Base-by-base conservation (phyloP, 2,888 invertebrate species). In the Ormyrus thymus region DNA sequence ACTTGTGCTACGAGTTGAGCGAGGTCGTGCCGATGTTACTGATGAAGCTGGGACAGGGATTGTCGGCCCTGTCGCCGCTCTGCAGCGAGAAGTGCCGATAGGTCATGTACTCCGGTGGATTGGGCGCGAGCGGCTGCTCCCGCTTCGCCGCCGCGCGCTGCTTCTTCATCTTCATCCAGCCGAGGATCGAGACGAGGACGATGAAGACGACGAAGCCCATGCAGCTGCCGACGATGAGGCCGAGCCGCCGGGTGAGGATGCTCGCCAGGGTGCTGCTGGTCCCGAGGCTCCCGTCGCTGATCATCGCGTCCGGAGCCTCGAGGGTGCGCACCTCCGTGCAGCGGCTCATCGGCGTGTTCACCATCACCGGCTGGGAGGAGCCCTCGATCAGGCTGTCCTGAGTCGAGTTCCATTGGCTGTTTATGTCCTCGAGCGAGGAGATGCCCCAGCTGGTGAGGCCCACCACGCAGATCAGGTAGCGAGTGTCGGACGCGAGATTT, bases 121-220 rank as follows among this genome's bases (percentile, higher is more conserved):
- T 92, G 0, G 88, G 85, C 0, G 92, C 91, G 80, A 94, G 93
- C 4, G 88, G 90, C 84, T 92, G 92, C 81, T 95, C 94, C 70
- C 94, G 91, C 90, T 96, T 96, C 8, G 94, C 92, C 45, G 94
- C 93, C 72, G 94, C 93, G 82, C 95, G 92, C 86, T 96, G 94
- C 89, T 97, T 96, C 90, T 97, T 95, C 86, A 95, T 93, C 90
- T 97, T 97, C 86, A 96, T 93, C 89, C 96, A 97, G 53, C 96
- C 96, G 81, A 97, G 91, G 50, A 95, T 94, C 9, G 96, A 95
- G 78, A 96, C 95, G 86, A 97, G 91, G 10, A 96, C 94, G 71
- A 97, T 93, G 87, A 97, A 97, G 71, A 97, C 96, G 82, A 96
- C 93, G 86, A 96, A 95, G 75, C 96, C 96, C 92, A 97, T 94